Evolutionary conservation across 1,140 invertebrate species (phyloP).

Genomic region (Pomacea maculata): DNA sequence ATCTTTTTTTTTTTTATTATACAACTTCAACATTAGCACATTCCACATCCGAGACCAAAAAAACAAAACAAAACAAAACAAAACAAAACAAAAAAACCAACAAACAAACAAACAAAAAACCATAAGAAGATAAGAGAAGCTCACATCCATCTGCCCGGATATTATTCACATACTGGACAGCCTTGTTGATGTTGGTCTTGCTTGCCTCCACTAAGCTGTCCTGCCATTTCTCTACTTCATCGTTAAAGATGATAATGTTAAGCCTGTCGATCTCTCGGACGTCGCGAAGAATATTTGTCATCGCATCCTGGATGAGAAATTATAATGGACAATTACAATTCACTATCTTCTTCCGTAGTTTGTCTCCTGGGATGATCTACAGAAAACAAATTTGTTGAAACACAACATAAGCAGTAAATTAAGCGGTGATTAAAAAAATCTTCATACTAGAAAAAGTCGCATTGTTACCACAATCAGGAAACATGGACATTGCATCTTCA

Average conservation of each 20-base stretch:
- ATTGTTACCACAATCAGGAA: too few species aligned
- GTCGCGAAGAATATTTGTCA: conserved; percentile 73
- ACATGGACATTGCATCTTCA: too few species aligned
- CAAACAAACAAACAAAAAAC: too few species aligned
- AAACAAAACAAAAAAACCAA: too few species aligned
- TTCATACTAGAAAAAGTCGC: too few species aligned
- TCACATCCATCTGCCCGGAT: conserved; percentile 43
- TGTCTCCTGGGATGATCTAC: too few species aligned
- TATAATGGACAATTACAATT: too few species aligned
- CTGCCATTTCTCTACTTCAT: conserved; percentile 51
- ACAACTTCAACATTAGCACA: not conserved
- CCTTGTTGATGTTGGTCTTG: conserved; percentile 25
- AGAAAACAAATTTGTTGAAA: too few species aligned
- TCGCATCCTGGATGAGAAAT: conserved; percentile 67
- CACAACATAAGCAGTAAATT: too few species aligned
- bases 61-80: not conserved
- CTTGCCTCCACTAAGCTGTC: conserved; percentile 28
- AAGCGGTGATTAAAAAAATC: too few species aligned
- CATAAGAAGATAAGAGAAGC: conserved; percentile 11
- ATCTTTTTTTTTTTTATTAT: not conserved
- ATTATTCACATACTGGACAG: conserved; percentile 30
- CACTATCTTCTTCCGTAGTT: too few species aligned
- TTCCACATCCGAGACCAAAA: not conserved
- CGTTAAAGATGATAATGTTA: conserved; percentile 72
- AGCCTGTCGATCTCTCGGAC: conserved; percentile 74